phyloP scores from a whole-genome alignment of 1,140 invertebrate species.

The Protaetia brevitarsis region DNA sequence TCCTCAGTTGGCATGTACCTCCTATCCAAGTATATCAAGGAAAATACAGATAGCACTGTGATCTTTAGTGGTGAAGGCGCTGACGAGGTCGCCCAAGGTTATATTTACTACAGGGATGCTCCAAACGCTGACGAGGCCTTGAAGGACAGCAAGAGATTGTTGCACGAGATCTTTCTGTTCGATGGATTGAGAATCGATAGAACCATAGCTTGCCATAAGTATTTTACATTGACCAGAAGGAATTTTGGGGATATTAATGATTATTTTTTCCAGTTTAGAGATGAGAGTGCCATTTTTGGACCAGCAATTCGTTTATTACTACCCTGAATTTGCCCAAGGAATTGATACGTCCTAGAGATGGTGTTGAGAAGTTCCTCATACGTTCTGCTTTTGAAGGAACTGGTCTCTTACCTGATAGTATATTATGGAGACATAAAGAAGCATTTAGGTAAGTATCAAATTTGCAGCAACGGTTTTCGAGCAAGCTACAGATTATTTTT shows the following conservation, averaged over 20 bases:
- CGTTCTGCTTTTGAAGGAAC: conserved; percentile 70
- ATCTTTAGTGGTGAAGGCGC: no score
- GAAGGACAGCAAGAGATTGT: no score
- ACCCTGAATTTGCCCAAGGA: conserved; percentile 65
- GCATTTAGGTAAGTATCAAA: no score
- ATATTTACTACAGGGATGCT: conserved; percentile 85
- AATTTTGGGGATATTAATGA: conserved; percentile 59
- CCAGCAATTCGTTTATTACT: conserved; percentile 76
- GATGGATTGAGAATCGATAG: conserved; percentile 85
- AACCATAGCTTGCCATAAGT: conserved; percentile 69
- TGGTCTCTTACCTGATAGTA: conserved; percentile 80
- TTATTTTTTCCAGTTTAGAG: no score
- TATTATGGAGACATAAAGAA: no score
- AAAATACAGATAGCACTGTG: conserved; percentile 69
- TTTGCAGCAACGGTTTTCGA: conserved; percentile 31
- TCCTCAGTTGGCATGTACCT: conserved; percentile 77
- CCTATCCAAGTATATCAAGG: conserved; percentile 65
- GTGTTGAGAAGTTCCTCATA: conserved; percentile 80
- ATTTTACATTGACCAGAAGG: no score
- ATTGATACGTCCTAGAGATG: conserved; percentile 68
- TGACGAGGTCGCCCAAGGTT: conserved; percentile 88
- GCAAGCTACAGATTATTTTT: neutral
- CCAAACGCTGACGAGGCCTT: conserved; percentile 70
- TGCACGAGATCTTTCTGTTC: conserved; percentile 74
- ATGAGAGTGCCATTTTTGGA: conserved; percentile 85